Conservation (phyloP, 2,113 vertebrate genomes). For the Pseudopipra pipra region DNA sequence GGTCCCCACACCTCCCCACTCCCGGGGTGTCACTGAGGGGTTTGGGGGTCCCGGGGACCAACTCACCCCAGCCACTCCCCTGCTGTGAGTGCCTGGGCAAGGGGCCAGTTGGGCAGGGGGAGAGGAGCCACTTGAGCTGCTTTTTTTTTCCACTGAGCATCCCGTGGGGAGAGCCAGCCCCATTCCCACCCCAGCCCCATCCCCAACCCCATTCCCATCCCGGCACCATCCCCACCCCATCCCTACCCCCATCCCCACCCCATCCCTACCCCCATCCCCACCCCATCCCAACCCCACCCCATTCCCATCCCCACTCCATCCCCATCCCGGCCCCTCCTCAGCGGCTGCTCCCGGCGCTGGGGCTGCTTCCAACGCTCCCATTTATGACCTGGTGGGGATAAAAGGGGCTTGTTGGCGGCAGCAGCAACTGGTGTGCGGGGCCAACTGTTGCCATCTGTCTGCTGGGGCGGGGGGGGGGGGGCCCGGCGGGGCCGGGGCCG, state of each 20-base stretch:
- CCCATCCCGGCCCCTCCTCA: not conserved
- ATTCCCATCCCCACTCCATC: not conserved
- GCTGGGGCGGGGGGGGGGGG: not conserved
- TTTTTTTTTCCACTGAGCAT: constrained; percentile 50
- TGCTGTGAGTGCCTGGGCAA: not conserved
- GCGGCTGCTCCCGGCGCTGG: not conserved
- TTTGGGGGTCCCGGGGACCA: accelerated
- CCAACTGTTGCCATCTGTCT: constrained; percentile 76
- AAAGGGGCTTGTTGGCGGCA: constrained; percentile 28
- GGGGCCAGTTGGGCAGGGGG: constrained; percentile 54
- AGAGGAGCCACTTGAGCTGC: not conserved
- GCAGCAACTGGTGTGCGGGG: constrained; percentile 47
- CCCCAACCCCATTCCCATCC: not conserved
- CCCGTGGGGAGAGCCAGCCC: not conserved
- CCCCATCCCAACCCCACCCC: not conserved
- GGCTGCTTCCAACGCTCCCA: not conserved
- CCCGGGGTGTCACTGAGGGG: not conserved
- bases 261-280: not conserved
- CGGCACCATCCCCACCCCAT: not conserved
- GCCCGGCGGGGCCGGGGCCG: not conserved
- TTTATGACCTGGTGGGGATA: constrained; percentile 48
- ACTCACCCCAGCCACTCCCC: accelerated
- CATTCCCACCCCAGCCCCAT: not conserved
- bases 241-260: not conserved
- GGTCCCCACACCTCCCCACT: accelerated